These are phyloP conservation scores for Ephialtes manifestator DNA, from an alignment of 2,888 invertebrate species.

Conservation along the genomic window DNA sequence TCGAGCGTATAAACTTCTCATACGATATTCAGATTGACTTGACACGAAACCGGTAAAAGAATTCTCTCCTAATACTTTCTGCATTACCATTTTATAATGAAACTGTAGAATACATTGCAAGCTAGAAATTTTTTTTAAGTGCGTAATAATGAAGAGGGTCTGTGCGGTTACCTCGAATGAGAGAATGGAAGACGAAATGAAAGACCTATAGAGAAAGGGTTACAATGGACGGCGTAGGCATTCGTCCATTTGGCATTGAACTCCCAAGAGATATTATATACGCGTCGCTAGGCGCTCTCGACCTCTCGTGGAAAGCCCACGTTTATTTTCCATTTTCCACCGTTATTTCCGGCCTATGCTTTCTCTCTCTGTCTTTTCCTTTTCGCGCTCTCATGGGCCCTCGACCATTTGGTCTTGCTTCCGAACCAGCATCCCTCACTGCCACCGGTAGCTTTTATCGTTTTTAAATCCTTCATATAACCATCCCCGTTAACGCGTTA, in stretches of 20 bases:
- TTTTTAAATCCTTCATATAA: conserved; percentile 66
- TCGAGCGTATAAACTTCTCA: conserved; percentile 1
- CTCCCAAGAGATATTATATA: conserved; percentile 54
- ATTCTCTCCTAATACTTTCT: not conserved
- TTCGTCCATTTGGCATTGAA: conserved; percentile 62
- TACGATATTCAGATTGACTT: conserved; percentile 2
- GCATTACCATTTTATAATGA: conserved; percentile 35
- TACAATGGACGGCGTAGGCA: conserved; percentile 42
- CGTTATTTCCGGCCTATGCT: conserved; percentile 60
- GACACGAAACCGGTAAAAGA: not conserved
- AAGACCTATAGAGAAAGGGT: conserved; percentile 14
- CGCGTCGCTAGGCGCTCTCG: conserved; percentile 13
- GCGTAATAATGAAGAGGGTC: conserved; percentile 28
- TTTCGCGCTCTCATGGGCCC: conserved; percentile 34
- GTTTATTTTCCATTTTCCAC: conserved; percentile 68
- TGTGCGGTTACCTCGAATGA: conserved; percentile 19
- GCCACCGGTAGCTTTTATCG: conserved; percentile 69
- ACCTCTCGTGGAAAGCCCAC: conserved; percentile 56
- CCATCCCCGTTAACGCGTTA: conserved; percentile 28
- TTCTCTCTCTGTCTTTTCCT: conserved; percentile 33
- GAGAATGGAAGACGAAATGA: conserved; percentile 32
- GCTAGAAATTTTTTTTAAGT: conserved; percentile 28
- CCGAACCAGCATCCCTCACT: conserved; percentile 65
- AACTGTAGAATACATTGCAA: conserved; percentile 17
- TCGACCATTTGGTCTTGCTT: conserved; percentile 63